Conservation (phyloP, 2,797 vertebrate genomes). For the Neoniphon sammara region DNA sequence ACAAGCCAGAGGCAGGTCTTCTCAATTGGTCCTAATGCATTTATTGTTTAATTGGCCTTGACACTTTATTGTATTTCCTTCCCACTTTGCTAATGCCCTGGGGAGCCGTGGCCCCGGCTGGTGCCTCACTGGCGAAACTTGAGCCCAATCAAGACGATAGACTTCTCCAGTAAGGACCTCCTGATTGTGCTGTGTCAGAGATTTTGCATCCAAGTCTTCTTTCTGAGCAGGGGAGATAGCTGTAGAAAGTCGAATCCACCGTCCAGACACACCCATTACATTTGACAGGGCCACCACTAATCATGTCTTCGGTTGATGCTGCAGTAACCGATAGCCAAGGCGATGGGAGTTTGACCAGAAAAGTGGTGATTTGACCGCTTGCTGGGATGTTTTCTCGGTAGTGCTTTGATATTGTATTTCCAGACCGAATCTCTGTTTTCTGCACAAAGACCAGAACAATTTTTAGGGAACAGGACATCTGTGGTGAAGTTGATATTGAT, state of each 20-base stretch:
- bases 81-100: slow-evolving; percentile 68
- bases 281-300: slow-evolving; percentile 56
- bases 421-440: neutral
- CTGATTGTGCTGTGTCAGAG: slow-evolving; percentile 81
- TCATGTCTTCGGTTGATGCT: slow-evolving; percentile 50
- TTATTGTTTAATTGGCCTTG: slow-evolving; percentile 72
- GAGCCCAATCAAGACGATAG: slow-evolving; percentile 78
- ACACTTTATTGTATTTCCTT: slow-evolving; percentile 80
- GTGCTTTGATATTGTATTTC: slow-evolving; percentile 20
- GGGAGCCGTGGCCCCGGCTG: slow-evolving; percentile 61
- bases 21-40: slow-evolving; percentile 69
- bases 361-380: slow-evolving; percentile 30
- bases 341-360: slow-evolving; percentile 30
- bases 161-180: slow-evolving; percentile 68
- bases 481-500: neutral
- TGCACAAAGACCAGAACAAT: neutral
- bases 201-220: slow-evolving; percentile 60
- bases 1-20: slow-evolving; percentile 24
- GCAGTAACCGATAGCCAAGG: slow-evolving; percentile 68
- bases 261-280: slow-evolving; percentile 52
- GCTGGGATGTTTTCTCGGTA: slow-evolving; percentile 18
- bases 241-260: slow-evolving; percentile 47
- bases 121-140: slow-evolving; percentile 80
- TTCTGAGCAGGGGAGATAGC: slow-evolving; percentile 49
- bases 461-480: neutral